Percentiles rank a stretch among this genome's conserved stretches.
Conservation (phyloP, 1,140 invertebrate genomes). For the Camponotus vicinus region DNA sequence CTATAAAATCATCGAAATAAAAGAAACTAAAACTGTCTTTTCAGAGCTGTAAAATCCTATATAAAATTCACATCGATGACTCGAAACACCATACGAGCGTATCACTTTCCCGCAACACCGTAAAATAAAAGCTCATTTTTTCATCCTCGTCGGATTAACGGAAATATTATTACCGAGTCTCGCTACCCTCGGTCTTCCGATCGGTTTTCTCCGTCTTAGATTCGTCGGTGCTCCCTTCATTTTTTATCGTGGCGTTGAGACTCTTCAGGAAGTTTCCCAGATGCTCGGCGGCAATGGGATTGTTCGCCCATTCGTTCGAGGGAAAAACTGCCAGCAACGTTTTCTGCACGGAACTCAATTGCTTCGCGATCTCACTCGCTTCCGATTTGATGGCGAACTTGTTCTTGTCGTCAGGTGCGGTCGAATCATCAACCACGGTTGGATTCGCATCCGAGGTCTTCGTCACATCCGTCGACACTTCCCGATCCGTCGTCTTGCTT, state of each 20-base stretch:
- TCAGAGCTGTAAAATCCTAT: not conserved
- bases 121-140: conserved; percentile 32
- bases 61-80: not conserved
- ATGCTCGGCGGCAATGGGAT: conserved; percentile 74
- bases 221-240: conserved; percentile 59
- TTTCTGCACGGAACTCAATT: conserved; percentile 75
- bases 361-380: conserved; percentile 54
- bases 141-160: conserved; percentile 29
- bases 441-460: conserved; percentile 50
- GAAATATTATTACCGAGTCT: conserved; percentile 48
- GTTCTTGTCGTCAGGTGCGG: conserved; percentile 32
- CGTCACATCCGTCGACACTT: not conserved
- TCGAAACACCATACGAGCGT: not conserved
- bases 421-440: not conserved
- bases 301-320: conserved; percentile 79
- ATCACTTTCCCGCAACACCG: not conserved
- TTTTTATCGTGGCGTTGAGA: conserved; percentile 72
- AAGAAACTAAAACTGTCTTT: not conserved
- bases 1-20: not conserved
- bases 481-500: conserved; percentile 54
- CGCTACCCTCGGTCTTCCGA: conserved; percentile 27
- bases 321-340: conserved; percentile 77
- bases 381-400: conserved; percentile 42
- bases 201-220: conserved; percentile 20
- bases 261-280: conserved; percentile 79